A percentile compares a stretch with the other conserved stretches of the same genome.
phyloP scores from a whole-genome alignment of 2,113 vertebrate genomes.

The Synodontis membranacea region DNA sequence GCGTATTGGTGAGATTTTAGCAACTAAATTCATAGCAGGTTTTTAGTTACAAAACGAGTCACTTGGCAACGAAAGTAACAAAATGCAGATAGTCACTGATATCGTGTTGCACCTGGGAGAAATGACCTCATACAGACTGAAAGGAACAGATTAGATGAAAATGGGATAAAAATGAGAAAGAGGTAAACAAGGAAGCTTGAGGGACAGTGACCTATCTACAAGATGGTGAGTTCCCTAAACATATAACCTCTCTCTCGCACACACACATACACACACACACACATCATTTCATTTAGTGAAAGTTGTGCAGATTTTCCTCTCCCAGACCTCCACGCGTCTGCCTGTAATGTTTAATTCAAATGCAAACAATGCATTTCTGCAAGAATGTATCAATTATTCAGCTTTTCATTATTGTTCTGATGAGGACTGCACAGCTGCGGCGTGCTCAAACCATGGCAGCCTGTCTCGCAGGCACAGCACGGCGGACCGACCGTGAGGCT shows the following conservation, averaged over 20 bases:
- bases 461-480: constrained; percentile 37
- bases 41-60: neutral
- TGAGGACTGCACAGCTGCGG: constrained; percentile 50
- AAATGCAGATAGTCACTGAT: constrained; percentile 4
- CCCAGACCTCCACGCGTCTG: constrained; percentile 28
- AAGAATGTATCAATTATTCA: constrained; percentile 62
- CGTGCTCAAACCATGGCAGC: constrained; percentile 27
- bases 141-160: neutral
- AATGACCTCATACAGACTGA: neutral
- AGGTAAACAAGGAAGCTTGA: neutral
- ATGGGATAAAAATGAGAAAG: neutral
- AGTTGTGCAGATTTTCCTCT: constrained; percentile 45
- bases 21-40: neutral
- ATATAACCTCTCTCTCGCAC: neutral
- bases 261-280: neutral
- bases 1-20: neutral
- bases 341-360: constrained; percentile 64
- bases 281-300: constrained; percentile 14
- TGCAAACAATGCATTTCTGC: constrained; percentile 59
- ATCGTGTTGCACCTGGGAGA: neutral
- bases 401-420: constrained; percentile 57
- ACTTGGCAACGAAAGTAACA: neutral
- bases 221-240: neutral
- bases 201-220: neutral
- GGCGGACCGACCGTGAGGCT: constrained; percentile 41